Evolutionary conservation across 2,797 vertebrate genomes (phyloP).

Genomic region (Mormyrus proboscirostris): DNA sequence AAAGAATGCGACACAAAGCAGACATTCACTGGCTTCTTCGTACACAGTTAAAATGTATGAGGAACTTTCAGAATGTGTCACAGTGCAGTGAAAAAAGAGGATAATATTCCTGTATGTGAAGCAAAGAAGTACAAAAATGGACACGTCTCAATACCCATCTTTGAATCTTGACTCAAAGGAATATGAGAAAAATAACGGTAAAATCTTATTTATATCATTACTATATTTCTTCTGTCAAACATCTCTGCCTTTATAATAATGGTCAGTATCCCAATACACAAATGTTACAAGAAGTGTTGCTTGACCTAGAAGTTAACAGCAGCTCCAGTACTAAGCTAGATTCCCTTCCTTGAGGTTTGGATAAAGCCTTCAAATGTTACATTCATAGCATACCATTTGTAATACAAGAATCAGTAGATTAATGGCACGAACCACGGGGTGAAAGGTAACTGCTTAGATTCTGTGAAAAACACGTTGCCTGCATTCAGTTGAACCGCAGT

Average conservation of each 20-base stretch:
- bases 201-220: background rate
- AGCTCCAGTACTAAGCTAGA: background rate
- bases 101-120: background rate
- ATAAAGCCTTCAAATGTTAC: background rate
- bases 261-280: background rate
- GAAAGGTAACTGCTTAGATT: background rate
- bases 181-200: background rate
- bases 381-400: background rate
- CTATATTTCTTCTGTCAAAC: background rate
- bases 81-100: background rate
- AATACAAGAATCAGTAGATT: background rate
- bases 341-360: background rate
- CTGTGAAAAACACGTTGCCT: background rate
- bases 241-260: background rate
- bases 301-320: background rate
- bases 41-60: background rate
- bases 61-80: background rate
- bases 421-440: background rate
- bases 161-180: background rate
- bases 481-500: background rate
- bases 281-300: background rate
- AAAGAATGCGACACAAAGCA: background rate
- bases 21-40: background rate
- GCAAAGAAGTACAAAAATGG: background rate
- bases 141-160: background rate